These are phyloP conservation scores for Dugesia japonica DNA, from an alignment of 2,888 invertebrate species.

Conservation along the genomic window DNA sequence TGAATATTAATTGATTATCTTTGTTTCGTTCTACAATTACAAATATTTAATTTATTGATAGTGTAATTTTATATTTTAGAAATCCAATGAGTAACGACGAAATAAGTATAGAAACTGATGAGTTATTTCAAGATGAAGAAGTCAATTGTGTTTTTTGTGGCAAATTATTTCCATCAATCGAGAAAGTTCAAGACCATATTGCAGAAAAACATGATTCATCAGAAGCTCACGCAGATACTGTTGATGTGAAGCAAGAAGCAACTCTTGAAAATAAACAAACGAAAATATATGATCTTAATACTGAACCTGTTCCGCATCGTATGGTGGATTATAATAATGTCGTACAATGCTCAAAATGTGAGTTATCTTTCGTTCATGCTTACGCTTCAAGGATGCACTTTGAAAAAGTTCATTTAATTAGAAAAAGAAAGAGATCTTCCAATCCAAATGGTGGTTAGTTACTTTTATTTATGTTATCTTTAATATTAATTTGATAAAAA, in stretches of 20 bases:
- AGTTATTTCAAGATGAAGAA: not conserved
- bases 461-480: no score
- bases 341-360: not conserved
- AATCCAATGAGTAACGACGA: not conserved
- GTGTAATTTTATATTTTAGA: no score
- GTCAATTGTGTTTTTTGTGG: not conserved
- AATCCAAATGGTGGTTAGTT: not conserved
- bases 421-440: not conserved
- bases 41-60: no score
- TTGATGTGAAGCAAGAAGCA: not conserved
- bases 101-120: not conserved
- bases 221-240: not conserved
- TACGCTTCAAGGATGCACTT: not conserved
- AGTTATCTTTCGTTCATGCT: not conserved
- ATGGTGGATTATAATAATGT: conserved; percentile 3
- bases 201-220: not conserved
- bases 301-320: not conserved
- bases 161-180: not conserved
- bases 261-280: not conserved
- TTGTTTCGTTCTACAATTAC: no score
- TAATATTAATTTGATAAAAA: no score
- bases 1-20: no score
- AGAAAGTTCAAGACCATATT: conserved; percentile 7
- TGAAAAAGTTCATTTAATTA: not conserved
- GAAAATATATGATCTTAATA: conserved; percentile 8